Evolutionary conservation across 1,140 invertebrate genomes (phyloP).

Genomic region (Diachasmimorpha longicaudata): DNA sequence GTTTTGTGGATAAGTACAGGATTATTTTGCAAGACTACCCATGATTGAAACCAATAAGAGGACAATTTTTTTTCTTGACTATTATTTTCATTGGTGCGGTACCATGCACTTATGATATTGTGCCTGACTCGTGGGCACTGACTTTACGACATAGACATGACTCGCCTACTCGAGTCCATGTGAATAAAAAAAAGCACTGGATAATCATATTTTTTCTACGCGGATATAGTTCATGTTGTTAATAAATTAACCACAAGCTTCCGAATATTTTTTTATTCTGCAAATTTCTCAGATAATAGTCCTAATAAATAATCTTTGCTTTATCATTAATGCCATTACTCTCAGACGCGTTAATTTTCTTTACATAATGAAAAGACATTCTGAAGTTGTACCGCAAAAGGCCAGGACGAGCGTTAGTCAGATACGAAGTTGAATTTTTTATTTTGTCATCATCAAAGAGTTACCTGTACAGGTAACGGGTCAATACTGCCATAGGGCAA

Average conservation of each 20-base stretch:
- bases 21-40: background rate
- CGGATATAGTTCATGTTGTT: too few species aligned
- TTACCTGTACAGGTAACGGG: background rate
- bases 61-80: background rate
- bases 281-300: too few species aligned
- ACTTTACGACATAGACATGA: background rate
- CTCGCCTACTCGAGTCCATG: background rate
- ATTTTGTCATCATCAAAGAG: background rate
- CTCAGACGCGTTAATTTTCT: background rate
- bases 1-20: slow-evolving; percentile 1
- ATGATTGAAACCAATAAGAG: background rate
- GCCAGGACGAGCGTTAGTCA: background rate
- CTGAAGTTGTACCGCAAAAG: background rate
- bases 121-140: background rate
- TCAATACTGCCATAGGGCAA: background rate
- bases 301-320: too few species aligned
- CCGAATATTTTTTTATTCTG: too few species aligned
- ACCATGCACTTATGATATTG: background rate
- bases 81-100: background rate
- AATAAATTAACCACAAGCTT: too few species aligned
- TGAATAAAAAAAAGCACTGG: background rate
- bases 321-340: too few species aligned
- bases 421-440: too few species aligned
- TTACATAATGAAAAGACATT: background rate
- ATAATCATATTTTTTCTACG: too few species aligned